These are phyloP conservation scores for Odontophorus gujanensis DNA, from an alignment of 2,113 vertebrate species.

Conservation along the genomic window DNA sequence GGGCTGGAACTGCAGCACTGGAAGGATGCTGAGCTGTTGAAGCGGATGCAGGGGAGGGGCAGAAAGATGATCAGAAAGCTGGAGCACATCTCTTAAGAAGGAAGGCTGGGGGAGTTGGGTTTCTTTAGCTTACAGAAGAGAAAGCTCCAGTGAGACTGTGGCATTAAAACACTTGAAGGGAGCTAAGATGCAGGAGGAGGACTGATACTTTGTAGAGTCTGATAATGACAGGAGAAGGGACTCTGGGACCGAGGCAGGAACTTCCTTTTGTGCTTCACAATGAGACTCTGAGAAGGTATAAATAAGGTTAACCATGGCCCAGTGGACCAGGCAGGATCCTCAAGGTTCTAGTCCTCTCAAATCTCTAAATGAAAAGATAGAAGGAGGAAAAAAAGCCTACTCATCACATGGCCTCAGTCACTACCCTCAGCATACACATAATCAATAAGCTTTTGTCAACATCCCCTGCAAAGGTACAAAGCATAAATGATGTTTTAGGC, in stretches of 20 bases:
- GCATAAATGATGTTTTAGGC: not conserved
- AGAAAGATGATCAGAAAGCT: not conserved
- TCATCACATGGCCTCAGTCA: fast-evolving
- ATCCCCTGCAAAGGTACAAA: fast-evolving
- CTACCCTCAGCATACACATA: not conserved
- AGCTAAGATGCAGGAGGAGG: not conserved
- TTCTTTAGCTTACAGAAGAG: not conserved
- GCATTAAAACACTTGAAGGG: not conserved
- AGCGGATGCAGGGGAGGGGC: not conserved
- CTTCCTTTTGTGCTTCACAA: not conserved
- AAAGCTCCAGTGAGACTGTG: not conserved
- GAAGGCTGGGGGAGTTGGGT: not conserved
- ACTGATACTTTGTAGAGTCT: not conserved
- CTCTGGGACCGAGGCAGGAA: no score
- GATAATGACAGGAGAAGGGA: not conserved
- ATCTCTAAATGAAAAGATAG: fast-evolving
- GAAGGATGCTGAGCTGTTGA: not conserved
- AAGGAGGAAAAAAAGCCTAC: not conserved
- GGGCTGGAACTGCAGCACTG: not conserved
- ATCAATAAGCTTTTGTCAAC: fast-evolving
- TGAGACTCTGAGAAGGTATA: fast-evolving
- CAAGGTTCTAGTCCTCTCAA: no score
- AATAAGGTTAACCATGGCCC: not conserved
- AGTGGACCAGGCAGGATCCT: not conserved
- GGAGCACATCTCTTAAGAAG: not conserved